A percentile compares a stretch with the other conserved stretches of the same genome.
Evolutionary conservation across 1,140 invertebrate genomes (phyloP).

Genomic region (Papilio xuthus): DNA sequence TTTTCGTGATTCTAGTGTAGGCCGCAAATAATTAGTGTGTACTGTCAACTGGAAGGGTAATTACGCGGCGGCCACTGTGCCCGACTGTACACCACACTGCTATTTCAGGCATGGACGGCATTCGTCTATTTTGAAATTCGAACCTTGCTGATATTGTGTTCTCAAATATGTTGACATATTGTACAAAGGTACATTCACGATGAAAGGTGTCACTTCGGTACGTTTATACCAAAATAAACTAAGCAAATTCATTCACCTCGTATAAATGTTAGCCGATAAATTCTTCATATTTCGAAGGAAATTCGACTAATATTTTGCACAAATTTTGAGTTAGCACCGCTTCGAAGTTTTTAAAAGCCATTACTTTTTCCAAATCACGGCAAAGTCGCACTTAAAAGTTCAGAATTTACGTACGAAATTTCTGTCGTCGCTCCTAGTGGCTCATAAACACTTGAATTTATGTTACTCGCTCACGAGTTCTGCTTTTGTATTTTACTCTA

Average conservation of each 20-base stretch:
- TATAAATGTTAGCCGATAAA: neutral
- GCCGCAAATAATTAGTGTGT: constrained; percentile 23
- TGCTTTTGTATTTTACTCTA: constrained; percentile 14
- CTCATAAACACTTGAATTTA: constrained; percentile 30
- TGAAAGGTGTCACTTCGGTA: neutral
- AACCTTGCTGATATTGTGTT: neutral
- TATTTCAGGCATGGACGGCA: neutral
- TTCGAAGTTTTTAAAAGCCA: constrained; percentile 30
- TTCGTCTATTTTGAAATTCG: neutral
- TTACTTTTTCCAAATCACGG: constrained; percentile 13
- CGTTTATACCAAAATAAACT: neutral
- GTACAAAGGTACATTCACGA: neutral
- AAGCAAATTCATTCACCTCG: neutral
- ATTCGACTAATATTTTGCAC: constrained; percentile 4
- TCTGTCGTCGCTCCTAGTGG: constrained; percentile 14
- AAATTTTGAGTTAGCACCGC: neutral
- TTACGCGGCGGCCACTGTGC: neutral
- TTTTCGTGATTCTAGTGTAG: constrained; percentile 4
- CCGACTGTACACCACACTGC: neutral
- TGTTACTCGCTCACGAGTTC: constrained; percentile 26
- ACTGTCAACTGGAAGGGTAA: constrained; percentile 18
- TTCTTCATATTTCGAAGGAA: neutral
- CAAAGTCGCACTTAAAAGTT: constrained; percentile 27
- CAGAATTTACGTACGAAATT: constrained; percentile 30
- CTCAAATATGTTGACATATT: neutral